phyloP scores from a whole-genome alignment of 1,140 invertebrate genomes.

The Zaprionus inermis region DNA sequence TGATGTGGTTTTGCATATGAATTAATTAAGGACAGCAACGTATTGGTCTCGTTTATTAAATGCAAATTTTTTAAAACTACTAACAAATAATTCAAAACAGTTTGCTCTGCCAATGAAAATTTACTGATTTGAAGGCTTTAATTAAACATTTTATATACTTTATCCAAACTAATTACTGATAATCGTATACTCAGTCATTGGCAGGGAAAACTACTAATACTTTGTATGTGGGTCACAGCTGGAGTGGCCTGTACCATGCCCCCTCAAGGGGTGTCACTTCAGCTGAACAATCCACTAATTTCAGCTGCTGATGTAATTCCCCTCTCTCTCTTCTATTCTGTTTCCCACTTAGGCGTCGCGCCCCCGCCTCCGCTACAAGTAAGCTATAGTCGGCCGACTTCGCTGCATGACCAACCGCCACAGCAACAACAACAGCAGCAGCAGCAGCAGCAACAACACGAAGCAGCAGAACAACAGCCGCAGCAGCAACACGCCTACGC shows the following conservation, averaged over 20 bases:
- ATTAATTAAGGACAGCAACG: background rate
- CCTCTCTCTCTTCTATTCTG: conserved; percentile 22
- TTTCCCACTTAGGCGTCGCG: conserved; percentile 86
- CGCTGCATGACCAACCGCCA: conserved; percentile 85
- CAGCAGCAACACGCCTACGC: conserved; percentile 72
- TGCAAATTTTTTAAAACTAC: background rate
- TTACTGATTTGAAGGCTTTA: background rate
- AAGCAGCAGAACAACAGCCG: conserved; percentile 84
- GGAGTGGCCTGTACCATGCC: too few species aligned
- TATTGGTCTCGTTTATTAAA: background rate
- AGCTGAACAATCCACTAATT: conserved; percentile 6
- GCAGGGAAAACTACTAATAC: conserved; percentile 23
- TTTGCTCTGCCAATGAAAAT: background rate
- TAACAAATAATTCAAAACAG: background rate
- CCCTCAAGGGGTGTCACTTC: background rate
- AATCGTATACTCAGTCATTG: background rate
- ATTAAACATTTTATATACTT: background rate
- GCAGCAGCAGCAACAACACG: conserved; percentile 48
- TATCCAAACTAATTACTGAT: background rate
- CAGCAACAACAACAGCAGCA: conserved; percentile 81
- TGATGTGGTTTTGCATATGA: conserved; percentile 1
- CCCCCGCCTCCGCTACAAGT: conserved; percentile 87
- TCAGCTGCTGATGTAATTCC: conserved; percentile 29
- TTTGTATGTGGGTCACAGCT: conserved; percentile 8
- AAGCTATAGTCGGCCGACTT: conserved; percentile 85